Base-by-base conservation (phyloP, 1,140 invertebrate species). In the Camponotus vicinus region DNA sequence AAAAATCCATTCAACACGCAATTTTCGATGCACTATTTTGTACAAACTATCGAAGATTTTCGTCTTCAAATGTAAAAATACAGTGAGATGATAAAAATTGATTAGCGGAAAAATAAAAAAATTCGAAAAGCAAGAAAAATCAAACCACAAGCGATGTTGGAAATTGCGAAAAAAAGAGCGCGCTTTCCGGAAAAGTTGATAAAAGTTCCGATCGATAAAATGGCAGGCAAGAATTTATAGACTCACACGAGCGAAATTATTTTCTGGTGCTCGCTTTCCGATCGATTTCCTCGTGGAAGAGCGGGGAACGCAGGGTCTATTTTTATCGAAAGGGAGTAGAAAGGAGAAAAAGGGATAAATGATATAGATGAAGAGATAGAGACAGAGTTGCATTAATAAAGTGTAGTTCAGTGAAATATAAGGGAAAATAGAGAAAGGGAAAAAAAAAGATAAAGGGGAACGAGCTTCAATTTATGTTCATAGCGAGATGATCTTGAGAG, bases 311-410 rank as follows among this genome's bases (percentile, higher is more conserved):
- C 15, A 21, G 27, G 21, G 77, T 77, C 77, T 86, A 88, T 86
- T 69, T 83, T 64, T 83, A 80, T 64, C 63, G 6, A 6, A 27
- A 49, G 40, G 27, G 55, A 18, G 70, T 57, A 40, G 15, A 52
- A 42, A 9, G 69, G 63, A 85, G 37, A 84, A 34, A 75, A 21
- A 71, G 49, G 59, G 27, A 84, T 21, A 21, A 71, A 59, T 9
- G n/a, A 21, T 42, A 78, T 85, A 55, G 59, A 80, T 32, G 66
- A 64, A 78, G 42, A 87, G n/a, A 57, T 21, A 84, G 66, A 82
- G 66, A 83, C 15, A 86, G 84, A 85, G 84, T 87, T 75, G 79
- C 69, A 86, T 87, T 87, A 89, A 82, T 84, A 75, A 83, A 76
- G 73, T 80, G 64, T 77, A 67, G 40, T 42, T 40, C 3, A 55